These are phyloP conservation scores for Chlorodrepanis virens DNA, from an alignment of 2,113 vertebrate species.

Conservation along the genomic window DNA sequence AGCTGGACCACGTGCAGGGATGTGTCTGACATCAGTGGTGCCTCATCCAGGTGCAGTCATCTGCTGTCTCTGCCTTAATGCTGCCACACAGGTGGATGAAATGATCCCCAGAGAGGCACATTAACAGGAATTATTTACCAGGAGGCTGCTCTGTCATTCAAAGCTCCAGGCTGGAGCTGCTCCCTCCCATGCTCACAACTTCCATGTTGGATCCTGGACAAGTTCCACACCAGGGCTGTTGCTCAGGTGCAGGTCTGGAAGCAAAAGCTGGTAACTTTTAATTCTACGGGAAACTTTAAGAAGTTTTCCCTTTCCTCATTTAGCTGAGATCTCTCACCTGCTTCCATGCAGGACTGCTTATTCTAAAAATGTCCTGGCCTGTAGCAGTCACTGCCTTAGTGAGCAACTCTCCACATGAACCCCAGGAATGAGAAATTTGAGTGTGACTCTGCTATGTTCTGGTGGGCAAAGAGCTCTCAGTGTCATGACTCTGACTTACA, in stretches of 20 bases:
- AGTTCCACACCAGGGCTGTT: not conserved
- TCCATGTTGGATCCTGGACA: accelerated
- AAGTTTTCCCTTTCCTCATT: not conserved
- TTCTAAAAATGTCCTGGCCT: not conserved
- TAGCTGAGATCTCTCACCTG: not conserved
- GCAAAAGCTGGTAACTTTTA: not conserved
- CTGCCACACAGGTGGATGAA: not conserved
- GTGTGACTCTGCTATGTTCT: not conserved
- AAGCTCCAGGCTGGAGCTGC: not conserved
- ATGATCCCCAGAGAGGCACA: not conserved
- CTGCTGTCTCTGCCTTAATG: not conserved
- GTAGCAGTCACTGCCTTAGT: not conserved
- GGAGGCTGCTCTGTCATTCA: not conserved
- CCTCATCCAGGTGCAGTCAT: not conserved
- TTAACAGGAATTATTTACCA: not conserved
- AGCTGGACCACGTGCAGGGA: not conserved
- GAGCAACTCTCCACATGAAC: not conserved
- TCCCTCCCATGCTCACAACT: not conserved
- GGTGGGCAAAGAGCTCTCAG: not conserved
- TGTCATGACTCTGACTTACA: not conserved
- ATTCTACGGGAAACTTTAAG: not conserved
- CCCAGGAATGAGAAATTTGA: not conserved
- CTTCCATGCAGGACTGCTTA: not conserved
- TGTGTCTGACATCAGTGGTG: not conserved
- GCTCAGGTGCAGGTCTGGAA: not conserved